Percentiles rank a stretch among this genome's conserved stretches.
phyloP scores from a whole-genome alignment of 2,113 vertebrate genomes.

The Cardinalis cardinalis region DNA sequence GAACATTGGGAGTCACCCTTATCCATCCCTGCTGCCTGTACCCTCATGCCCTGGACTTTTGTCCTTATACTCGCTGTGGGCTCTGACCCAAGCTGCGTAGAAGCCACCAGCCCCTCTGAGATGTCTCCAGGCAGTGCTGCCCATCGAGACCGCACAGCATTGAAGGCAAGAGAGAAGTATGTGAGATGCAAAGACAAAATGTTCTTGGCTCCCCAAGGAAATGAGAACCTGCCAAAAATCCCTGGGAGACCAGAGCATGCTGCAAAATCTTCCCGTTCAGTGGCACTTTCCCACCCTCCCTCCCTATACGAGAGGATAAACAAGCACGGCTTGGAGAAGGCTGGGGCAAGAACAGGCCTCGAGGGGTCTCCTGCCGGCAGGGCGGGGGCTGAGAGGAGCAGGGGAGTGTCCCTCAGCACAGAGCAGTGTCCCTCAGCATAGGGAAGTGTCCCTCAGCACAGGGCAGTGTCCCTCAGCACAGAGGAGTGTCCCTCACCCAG shows the following conservation, averaged over 20 bases:
- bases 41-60: background rate
- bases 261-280: background rate
- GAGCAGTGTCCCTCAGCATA: no score
- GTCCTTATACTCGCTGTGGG: accelerated
- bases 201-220: background rate
- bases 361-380: background rate
- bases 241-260: background rate
- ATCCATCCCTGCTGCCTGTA: background rate
- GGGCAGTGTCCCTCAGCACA: no score
- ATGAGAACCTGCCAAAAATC: background rate
- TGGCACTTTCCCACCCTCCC: background rate
- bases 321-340: accelerated
- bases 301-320: background rate
- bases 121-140: background rate
- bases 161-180: background rate
- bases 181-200: background rate
- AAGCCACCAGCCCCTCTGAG: background rate
- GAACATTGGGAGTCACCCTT: background rate
- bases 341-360: background rate
- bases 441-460: no score
- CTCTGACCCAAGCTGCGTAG: accelerated
- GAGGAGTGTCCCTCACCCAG: no score
- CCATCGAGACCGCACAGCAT: accelerated
- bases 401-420: no score
- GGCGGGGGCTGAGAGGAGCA: background rate